A percentile compares a stretch with the other conserved stretches of the same genome.
Evolutionary conservation across 2,797 vertebrate species (phyloP).

Genomic region (Syndactyla subalaris): DNA sequence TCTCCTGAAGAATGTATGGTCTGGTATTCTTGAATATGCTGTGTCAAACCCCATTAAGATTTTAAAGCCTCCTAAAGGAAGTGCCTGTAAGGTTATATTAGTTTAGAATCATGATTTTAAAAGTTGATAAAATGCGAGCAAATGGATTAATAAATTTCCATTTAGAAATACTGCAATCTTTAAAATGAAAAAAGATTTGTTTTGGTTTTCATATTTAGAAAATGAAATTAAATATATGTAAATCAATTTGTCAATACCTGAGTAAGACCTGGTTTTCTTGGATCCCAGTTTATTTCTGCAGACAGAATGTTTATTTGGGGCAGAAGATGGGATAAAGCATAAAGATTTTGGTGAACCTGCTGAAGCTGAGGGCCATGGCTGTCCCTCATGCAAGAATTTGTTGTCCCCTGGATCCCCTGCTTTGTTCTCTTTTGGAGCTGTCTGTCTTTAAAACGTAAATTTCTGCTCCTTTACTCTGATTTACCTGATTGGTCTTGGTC

Average conservation of each 20-base stretch:
- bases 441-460: background rate
- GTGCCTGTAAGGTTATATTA: background rate
- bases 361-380: background rate
- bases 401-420: background rate
- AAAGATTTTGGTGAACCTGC: background rate
- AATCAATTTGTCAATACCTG: background rate
- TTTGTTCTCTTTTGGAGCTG: background rate
- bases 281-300: background rate
- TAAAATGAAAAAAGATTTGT: background rate
- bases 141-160: background rate
- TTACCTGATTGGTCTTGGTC: background rate
- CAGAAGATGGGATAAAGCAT: background rate
- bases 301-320: background rate
- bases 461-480: background rate
- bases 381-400: background rate
- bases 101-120: background rate
- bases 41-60: conserved; percentile 36
- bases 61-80: conserved; percentile 34
- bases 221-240: background rate
- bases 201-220: background rate
- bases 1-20: conserved; percentile 17
- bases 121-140: background rate
- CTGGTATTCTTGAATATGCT: conserved; percentile 18
- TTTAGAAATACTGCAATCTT: background rate
- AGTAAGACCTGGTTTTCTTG: background rate